A percentile compares a stretch with the other conserved stretches of the same genome.
These are phyloP conservation scores for Hycleus cichorii DNA, from an alignment of 1,140 invertebrate genomes.

Conservation along the genomic window DNA sequence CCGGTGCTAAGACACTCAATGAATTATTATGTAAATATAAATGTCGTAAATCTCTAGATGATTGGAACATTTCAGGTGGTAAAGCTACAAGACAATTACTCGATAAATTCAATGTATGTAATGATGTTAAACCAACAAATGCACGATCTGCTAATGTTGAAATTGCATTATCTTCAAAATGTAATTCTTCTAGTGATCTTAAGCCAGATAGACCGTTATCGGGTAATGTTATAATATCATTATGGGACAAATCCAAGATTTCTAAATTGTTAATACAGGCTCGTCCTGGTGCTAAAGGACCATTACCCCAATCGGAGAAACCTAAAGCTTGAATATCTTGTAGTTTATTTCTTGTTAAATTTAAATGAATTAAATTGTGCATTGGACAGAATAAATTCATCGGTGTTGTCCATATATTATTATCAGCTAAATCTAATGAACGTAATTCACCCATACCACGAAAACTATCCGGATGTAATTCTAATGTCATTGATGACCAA, in stretches of 20 bases:
- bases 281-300: slow-evolving; percentile 42
- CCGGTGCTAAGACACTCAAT: slow-evolving; percentile 64
- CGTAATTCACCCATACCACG: slow-evolving; percentile 59
- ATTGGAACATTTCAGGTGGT: slow-evolving; percentile 65
- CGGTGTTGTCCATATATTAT: slow-evolving; percentile 73
- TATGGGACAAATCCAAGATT: slow-evolving; percentile 64
- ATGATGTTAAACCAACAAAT: slow-evolving; percentile 55
- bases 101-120: slow-evolving; percentile 67
- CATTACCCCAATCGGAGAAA: slow-evolving; percentile 55
- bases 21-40: slow-evolving; percentile 76
- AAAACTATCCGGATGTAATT: slow-evolving; percentile 63
- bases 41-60: slow-evolving; percentile 57
- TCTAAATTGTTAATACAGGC: slow-evolving; percentile 59
- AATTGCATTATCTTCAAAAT: slow-evolving; percentile 67
- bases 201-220: slow-evolving; percentile 63
- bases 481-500: slow-evolving; percentile 71
- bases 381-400: slow-evolving; percentile 66
- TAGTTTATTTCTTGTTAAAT: slow-evolving; percentile 69
- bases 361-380: slow-evolving; percentile 59
- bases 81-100: slow-evolving; percentile 67
- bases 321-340: slow-evolving; percentile 66
- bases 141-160: slow-evolving; percentile 63
- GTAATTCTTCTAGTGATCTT: slow-evolving; percentile 55
- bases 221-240: slow-evolving; percentile 60
- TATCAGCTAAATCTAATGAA: slow-evolving; percentile 65